Evolutionary conservation across 1,140 invertebrate species (phyloP).

Genomic region (Ladona fulva): DNA sequence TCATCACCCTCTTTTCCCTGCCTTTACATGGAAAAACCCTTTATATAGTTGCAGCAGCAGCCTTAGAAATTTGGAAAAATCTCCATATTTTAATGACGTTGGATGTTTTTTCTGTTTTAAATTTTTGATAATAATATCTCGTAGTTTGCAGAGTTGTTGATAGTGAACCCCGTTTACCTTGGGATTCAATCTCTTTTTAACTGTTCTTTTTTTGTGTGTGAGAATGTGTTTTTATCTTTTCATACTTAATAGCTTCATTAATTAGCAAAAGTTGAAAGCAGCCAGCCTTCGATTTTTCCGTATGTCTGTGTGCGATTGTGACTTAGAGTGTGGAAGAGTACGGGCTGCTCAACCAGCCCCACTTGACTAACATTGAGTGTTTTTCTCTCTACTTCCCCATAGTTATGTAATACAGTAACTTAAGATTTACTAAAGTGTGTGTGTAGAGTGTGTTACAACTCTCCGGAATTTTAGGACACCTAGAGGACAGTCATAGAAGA

Average conservation of each 20-base stretch:
- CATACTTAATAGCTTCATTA: background rate
- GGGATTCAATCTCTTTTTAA: background rate
- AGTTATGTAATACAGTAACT: background rate
- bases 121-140: background rate
- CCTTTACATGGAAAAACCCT: background rate
- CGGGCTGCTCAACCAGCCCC: background rate
- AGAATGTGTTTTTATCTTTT: background rate
- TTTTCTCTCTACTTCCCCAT: background rate
- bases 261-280: slow-evolving; percentile 14
- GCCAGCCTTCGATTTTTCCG: slow-evolving; percentile 1
- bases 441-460: background rate
- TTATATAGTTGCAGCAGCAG: slow-evolving; percentile 5
- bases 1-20: background rate
- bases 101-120: background rate
- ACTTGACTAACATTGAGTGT: slow-evolving; percentile 4
- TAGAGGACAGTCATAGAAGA: slow-evolving; percentile 5
- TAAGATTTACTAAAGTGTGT: background rate
- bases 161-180: background rate
- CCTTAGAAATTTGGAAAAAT: background rate
- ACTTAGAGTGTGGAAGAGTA: background rate
- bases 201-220: background rate
- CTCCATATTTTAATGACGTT: background rate
- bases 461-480: background rate
- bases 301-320: background rate
- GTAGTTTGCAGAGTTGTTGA: background rate